A percentile compares a stretch with the other conserved stretches of the same genome.
Evolutionary conservation across 2,888 invertebrate species (phyloP).

Genomic region (Eutolmus rufibarbis): DNA sequence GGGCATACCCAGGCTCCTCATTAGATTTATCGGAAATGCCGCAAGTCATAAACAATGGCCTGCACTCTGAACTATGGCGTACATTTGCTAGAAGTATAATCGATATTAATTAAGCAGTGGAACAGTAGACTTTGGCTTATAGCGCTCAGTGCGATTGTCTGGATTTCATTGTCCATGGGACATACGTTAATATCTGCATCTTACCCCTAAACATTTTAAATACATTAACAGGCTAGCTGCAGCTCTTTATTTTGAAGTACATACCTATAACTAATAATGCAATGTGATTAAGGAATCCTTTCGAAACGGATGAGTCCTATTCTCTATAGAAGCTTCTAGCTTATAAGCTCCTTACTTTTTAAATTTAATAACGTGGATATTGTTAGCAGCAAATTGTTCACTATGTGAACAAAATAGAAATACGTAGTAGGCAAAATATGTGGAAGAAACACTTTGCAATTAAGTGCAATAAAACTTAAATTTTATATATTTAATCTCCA

Average conservation of each 20-base stretch:
- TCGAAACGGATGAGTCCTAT: not conserved
- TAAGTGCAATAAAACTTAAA: no score
- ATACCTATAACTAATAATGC: not conserved
- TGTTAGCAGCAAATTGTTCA: not conserved
- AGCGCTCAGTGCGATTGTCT: not conserved
- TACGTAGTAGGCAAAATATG: not conserved
- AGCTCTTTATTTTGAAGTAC: not conserved
- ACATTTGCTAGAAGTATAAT: not conserved
- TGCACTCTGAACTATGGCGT: not conserved
- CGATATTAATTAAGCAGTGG: not conserved
- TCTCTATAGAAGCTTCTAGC: not conserved
- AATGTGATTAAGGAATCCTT: not conserved
- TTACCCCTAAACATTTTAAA: not conserved
- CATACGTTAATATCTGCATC: not conserved
- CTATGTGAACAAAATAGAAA: not conserved
- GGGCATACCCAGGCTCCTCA: not conserved
- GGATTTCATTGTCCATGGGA: not conserved
- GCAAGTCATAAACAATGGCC: not conserved
- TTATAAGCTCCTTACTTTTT: not conserved
- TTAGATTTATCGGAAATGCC: not conserved
- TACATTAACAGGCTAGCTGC: not conserved
- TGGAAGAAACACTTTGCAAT: no score
- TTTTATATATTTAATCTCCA: no score
- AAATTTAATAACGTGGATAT: not conserved
- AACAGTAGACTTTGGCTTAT: not conserved